Evolutionary conservation across 92 coral and sea anemone genomes (phyloP).

Genomic region (Desmophyllum pertusum): DNA sequence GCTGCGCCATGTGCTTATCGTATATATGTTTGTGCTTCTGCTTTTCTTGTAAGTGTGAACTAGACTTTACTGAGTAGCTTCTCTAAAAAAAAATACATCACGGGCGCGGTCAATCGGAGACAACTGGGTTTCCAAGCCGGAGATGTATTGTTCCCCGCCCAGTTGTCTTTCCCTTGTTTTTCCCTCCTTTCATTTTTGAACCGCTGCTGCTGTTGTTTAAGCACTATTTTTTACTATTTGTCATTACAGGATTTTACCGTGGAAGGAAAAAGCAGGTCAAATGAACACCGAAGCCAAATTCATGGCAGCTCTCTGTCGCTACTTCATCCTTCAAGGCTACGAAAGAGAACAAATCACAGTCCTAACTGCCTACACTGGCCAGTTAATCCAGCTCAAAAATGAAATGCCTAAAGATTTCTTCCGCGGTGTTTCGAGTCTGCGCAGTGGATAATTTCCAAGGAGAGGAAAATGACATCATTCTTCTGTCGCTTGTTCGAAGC

Average conservation of each 20-base stretch:
- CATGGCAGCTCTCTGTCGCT: constrained; percentile 85
- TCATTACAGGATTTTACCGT: constrained; percentile 66
- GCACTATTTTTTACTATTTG: constrained; percentile 31
- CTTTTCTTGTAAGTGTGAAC: too few relatives aligned
- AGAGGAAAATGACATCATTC: constrained; percentile 92
- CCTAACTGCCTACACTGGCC: constrained; percentile 88
- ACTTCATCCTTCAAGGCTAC: constrained; percentile 86
- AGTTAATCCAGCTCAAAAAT: constrained; percentile 72
- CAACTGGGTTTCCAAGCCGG: neutral
- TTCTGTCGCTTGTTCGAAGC: constrained; percentile 93
- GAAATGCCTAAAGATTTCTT: constrained; percentile 74
- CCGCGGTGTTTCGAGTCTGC: constrained; percentile 81
- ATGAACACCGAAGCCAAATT: constrained; percentile 90
- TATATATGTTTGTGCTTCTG: too few relatives aligned
- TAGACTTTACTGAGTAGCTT: too few relatives aligned
- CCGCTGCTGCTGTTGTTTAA: neutral
- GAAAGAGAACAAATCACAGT: constrained; percentile 76
- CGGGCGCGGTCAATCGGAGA: neutral
- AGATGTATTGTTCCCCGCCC: too few relatives aligned
- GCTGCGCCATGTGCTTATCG: too few relatives aligned
- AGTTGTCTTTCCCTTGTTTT: neutral
- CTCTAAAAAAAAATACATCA: too few relatives aligned
- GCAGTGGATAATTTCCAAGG: constrained; percentile 99
- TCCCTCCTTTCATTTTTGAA: neutral
- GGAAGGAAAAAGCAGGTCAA: constrained; percentile 85